Base-by-base conservation (phyloP, 2,113 vertebrate genomes). In the Nothocercus nigrocapillus region DNA sequence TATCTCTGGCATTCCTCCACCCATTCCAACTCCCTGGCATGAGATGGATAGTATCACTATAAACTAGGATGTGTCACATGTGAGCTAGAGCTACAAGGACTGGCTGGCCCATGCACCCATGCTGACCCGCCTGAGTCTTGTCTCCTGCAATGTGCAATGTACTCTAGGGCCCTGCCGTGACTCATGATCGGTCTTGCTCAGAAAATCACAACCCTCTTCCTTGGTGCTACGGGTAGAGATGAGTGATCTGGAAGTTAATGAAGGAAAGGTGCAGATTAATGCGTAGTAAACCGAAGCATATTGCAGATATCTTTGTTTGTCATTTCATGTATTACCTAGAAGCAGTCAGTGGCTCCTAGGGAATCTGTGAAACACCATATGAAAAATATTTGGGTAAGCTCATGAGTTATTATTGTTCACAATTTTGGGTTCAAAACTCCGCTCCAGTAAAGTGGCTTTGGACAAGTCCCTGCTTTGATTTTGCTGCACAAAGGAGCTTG, bases 361-460 rank as follows among this genome's bases (percentile, higher is more conserved):
- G 19, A 80, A n/a, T 8, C 13, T 0, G 5, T 38, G 34, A 51
- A 69, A 44, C n/a, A 14, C 5, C 3, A 0, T 14, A 45, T 79
- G 72, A 47, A 88, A 58, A 59, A 15, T 7, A 32, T 54, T 10
- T 45, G 44, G 8, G 22, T 53, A 30, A 77, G 40, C 4, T 56
- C 27, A 2, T 2, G 42, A 64, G 61, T 44, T n/a, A 1, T 6
- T 27, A 12, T 18, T 28, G 10, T 18, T 66, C 67, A 4, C 11
- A 36, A 72, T 21, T 7, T 17, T 62, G 63, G 2, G 34, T 53
- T 24, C 68, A 81, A 81, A 88, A 13, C 8, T 64, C 38, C 49
- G 63, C 72, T 49, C 56, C 1, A 42, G 49, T 42, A 21, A 45
- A 36, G 17, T 7, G 5, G 32, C 20, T 42, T 15, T 10, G 27